Percentiles rank a stretch among this genome's conserved stretches.
phyloP scores from a whole-genome alignment of 2,888 invertebrate species.

The Aleiodes leptofemur region DNA sequence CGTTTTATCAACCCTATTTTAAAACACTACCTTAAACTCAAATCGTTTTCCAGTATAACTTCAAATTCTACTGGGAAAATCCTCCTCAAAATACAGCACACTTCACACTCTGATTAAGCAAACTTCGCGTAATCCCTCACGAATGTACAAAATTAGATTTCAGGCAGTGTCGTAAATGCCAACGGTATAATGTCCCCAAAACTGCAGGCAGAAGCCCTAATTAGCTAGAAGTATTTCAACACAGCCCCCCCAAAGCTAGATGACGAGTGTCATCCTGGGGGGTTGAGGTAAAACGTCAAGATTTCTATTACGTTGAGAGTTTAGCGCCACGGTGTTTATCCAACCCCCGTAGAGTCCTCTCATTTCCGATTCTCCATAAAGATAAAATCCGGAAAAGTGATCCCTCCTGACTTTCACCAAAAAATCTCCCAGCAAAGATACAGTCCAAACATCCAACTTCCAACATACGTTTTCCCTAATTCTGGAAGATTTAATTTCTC shows the following conservation, averaged over 20 bases:
- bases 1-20: too few species aligned
- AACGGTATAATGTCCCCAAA: conserved; percentile 22
- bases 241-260: conserved; percentile 26
- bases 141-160: background rate
- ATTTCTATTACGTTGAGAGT: conserved; percentile 47
- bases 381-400: conserved; percentile 41
- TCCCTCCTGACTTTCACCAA: conserved; percentile 20
- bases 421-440: background rate
- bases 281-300: conserved; percentile 26
- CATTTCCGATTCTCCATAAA: background rate
- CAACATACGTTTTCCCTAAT: conserved; percentile 1
- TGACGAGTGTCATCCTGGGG: conserved; percentile 66
- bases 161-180: conserved; percentile 43
- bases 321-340: conserved; percentile 50
- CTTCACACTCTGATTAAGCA: background rate
- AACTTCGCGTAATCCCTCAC: background rate
- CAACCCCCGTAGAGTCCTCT: conserved; percentile 3
- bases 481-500: background rate
- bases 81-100: too few species aligned
- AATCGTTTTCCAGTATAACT: too few species aligned
- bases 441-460: background rate
- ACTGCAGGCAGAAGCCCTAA: conserved; percentile 62
- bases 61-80: too few species aligned
- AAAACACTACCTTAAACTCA: too few species aligned
- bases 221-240: conserved; percentile 49